Evolutionary conservation across 2,888 invertebrate species (phyloP), one percentile per base, ranked within the genome.

Genomic region (Drosophila vallismaia): DNA sequence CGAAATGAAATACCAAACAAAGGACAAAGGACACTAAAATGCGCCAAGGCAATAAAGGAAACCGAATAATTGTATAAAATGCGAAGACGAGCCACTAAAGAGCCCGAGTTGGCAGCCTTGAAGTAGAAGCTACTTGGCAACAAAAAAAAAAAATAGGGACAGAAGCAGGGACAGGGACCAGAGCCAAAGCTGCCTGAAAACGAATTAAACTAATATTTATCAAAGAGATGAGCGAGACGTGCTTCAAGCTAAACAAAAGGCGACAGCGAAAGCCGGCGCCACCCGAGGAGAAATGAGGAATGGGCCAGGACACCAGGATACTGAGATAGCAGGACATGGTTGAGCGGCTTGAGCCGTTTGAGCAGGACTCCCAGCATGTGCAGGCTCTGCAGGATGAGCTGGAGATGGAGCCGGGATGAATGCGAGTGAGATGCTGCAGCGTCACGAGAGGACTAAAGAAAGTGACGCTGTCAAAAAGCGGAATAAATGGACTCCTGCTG

Each of bases 161-260:
- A 14, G 14, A 1, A 14, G 1, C 14, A 19, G 19, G 2, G 2
- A 14, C 42, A 19, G 8, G 69, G n/a, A 12, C 6, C 36, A 36
- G 36, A 36, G 12, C n/a, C 36, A 19, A 14, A 14, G 40, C 69
- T 63, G 64, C 38, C 67, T 68, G 64, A 55, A 62, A 78, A 79
- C 60, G 85, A 81, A 86, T 84, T 84, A 88, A 86, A 79, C 86
- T 74, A 88, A 86, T 86, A 88, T 86, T 88, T 88, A 77, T 81
- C 77, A 84, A 86, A 86, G 74, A 77, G 75, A 75, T 86, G 82
- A 81, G 75, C 67, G 74, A 75, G 76, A 79, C 74, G 76, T 76
- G 78, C 86, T 83, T 72, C 58, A 70, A 86, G 59, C 59, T 67
- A 77, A 88, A 86, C 88, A 86, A 86, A 87, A 72, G 84, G 72